phyloP scores from a whole-genome alignment of 2,797 vertebrate species.

The Phalloptychus januarius region DNA sequence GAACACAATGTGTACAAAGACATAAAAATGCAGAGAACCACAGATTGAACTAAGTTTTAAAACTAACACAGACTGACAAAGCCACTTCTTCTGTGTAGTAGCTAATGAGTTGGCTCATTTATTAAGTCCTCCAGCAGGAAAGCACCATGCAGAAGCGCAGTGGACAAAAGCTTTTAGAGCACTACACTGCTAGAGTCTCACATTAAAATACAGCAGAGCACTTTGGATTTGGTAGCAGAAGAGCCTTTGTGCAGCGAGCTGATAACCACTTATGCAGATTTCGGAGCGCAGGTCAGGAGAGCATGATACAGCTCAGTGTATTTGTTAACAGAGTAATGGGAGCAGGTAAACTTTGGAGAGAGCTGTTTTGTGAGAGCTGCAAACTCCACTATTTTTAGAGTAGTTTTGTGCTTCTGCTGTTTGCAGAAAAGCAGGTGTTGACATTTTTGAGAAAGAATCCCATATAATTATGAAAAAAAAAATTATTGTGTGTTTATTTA shows the following conservation, averaged over 20 bases:
- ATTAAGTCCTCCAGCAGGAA: conserved; percentile 20
- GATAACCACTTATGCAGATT: conserved; percentile 36
- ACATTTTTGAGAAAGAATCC: not conserved
- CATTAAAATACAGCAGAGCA: conserved; percentile 50
- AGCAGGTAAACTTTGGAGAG: not conserved
- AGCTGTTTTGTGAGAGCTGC: conserved; percentile 5
- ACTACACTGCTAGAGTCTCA: conserved; percentile 24
- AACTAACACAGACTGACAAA: conserved; percentile 5
- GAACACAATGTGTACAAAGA: not conserved
- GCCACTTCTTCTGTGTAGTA: conserved; percentile 22
- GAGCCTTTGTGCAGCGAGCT: conserved; percentile 27
- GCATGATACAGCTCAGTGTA: conserved; percentile 8
- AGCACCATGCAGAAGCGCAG: conserved; percentile 10
- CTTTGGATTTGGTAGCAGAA: conserved; percentile 19
- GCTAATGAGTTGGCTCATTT: conserved; percentile 38
- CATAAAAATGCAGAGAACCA: conserved; percentile 6
- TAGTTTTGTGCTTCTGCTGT: not conserved
- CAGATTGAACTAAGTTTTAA: conserved; percentile 11
- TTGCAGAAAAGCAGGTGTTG: not conserved
- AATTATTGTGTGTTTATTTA: not conserved
- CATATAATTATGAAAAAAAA: not conserved
- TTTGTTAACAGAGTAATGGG: conserved; percentile 4
- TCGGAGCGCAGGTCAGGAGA: conserved; percentile 11
- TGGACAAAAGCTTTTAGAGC: conserved; percentile 54
- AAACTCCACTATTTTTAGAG: not conserved